Conservation (phyloP, 2,888 invertebrate genomes). For the Chalcis sispes region DNA sequence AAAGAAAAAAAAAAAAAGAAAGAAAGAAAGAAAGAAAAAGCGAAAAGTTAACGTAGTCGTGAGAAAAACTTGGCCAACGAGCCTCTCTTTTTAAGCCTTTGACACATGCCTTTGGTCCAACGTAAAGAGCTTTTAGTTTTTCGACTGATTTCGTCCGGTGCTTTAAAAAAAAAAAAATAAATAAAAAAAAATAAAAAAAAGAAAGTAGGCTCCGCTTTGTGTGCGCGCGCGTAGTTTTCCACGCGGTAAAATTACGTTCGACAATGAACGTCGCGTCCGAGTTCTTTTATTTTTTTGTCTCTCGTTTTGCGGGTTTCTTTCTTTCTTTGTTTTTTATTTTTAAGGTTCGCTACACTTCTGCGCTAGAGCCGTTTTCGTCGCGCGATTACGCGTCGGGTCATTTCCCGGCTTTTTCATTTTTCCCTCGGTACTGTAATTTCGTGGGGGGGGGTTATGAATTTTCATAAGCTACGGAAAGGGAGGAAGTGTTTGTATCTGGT, state of each 20-base stretch:
- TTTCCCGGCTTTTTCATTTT: background rate
- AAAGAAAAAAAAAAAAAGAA: constrained; percentile 1
- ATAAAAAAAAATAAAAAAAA: no score
- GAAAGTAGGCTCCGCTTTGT: no score
- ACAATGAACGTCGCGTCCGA: background rate
- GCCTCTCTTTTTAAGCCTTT: constrained; percentile 1
- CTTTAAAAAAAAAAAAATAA: no score
- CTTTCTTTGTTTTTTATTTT: background rate
- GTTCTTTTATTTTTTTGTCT: background rate
- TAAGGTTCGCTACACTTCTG: background rate
- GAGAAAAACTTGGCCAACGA: constrained; percentile 29
- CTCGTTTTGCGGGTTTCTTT: no score
- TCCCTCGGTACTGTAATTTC: background rate
- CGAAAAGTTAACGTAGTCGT: constrained; percentile 32
- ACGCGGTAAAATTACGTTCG: constrained; percentile 26
- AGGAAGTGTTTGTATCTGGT: no score
- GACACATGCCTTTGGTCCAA: constrained; percentile 13
- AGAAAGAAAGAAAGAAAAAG: constrained; percentile 1
- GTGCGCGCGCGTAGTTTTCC: no score
- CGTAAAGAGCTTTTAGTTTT: constrained; percentile 46
- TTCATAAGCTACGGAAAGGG: constrained; percentile 1
- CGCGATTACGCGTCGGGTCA: background rate
- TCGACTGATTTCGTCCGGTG: constrained; percentile 39
- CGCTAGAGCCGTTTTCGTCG: background rate
- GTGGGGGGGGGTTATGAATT: constrained; percentile 15